Evolutionary conservation across 2,797 vertebrate genomes (phyloP).

Genomic region (Acanthurus lineatus): DNA sequence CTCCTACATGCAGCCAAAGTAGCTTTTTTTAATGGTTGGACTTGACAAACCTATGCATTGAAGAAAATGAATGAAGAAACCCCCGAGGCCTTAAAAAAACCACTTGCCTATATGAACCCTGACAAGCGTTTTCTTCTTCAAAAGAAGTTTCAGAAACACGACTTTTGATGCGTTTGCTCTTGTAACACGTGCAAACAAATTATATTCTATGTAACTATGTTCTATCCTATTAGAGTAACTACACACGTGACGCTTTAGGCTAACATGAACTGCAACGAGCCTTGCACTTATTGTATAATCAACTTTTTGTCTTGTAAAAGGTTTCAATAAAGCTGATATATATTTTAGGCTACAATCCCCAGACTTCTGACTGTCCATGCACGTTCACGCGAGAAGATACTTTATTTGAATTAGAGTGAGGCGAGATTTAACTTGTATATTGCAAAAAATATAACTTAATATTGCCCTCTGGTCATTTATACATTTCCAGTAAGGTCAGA

Average conservation of each 20-base stretch:
- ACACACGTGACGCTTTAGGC: constrained; percentile 79
- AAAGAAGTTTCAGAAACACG: constrained; percentile 74
- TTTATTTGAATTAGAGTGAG: too few species aligned
- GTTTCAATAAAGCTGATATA: constrained; percentile 85
- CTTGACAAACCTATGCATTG: constrained; percentile 58
- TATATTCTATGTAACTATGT: constrained; percentile 78
- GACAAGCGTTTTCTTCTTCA: constrained; percentile 71
- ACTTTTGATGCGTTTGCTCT: constrained; percentile 75
- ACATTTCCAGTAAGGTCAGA: background rate
- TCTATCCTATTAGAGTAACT: constrained; percentile 74
- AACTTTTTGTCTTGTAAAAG: constrained; percentile 77
- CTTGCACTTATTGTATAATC: constrained; percentile 86
- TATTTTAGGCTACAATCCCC: constrained; percentile 76
- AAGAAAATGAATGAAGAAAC: constrained; percentile 74
- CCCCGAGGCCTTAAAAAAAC: constrained; percentile 74
- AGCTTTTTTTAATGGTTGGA: constrained; percentile 32
- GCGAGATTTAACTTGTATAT: background rate
- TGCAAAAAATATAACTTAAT: background rate
- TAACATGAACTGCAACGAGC: constrained; percentile 76
- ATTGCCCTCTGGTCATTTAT: background rate
- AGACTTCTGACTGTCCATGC: constrained; percentile 46
- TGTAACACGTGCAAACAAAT: constrained; percentile 77
- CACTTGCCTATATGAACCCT: constrained; percentile 71
- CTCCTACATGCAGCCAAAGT: constrained; percentile 56
- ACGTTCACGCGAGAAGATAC: background rate